Evolutionary conservation across 2,797 vertebrate species (phyloP).

Genomic region (Aeoliscus strigatus): DNA sequence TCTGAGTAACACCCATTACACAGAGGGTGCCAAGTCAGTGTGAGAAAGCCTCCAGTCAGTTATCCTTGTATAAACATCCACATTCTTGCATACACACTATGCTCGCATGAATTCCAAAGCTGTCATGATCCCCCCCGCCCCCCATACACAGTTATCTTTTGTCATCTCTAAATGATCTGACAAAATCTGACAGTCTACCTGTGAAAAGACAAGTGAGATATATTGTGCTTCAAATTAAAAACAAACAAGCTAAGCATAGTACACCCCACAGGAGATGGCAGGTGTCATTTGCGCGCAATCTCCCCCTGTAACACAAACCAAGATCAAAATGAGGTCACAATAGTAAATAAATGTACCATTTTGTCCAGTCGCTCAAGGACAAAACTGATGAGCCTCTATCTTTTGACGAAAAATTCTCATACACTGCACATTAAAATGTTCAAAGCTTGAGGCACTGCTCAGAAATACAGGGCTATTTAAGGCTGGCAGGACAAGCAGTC

Average conservation of each 20-base stretch:
- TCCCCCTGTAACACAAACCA: slow-evolving; percentile 5
- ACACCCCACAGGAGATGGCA: background rate
- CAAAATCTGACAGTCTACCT: background rate
- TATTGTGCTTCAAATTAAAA: too few species aligned
- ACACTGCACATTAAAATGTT: slow-evolving; percentile 8
- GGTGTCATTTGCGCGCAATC: background rate
- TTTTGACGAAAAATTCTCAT: too few species aligned
- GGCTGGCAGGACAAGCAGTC: background rate
- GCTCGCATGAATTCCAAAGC: slow-evolving; percentile 33
- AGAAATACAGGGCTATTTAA: slow-evolving; percentile 5
- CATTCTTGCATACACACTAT: slow-evolving; percentile 33
- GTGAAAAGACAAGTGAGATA: background rate
- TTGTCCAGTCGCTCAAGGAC: slow-evolving; percentile 6
- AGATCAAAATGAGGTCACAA: slow-evolving; percentile 10
- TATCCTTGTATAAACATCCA: slow-evolving; percentile 55
- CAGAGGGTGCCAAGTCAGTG: slow-evolving; percentile 27
- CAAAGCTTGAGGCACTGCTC: slow-evolving; percentile 14
- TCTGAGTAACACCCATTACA: slow-evolving; percentile 27
- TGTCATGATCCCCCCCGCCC: slow-evolving; percentile 28
- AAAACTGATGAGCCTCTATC: slow-evolving; percentile 4
- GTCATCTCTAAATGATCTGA: slow-evolving; percentile 9
- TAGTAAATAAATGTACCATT: slow-evolving; percentile 1
- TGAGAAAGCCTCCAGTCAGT: slow-evolving; percentile 41
- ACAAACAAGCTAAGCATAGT: background rate
- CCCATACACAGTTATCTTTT: slow-evolving; percentile 17